Evolutionary conservation across 2,797 vertebrate genomes (phyloP).

Genomic region (Clarias platycephalus): DNA sequence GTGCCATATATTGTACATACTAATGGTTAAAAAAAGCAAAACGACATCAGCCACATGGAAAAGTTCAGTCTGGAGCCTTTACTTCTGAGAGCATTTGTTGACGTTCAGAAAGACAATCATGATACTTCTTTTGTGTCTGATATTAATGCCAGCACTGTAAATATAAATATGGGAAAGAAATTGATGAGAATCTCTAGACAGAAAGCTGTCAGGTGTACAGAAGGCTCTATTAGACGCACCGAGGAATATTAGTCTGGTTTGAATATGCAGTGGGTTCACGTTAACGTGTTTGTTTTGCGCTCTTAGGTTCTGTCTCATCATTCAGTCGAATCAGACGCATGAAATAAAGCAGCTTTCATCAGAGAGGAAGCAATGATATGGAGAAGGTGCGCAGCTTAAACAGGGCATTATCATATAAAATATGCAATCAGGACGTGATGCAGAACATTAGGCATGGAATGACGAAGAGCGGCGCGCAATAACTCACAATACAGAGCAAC

Average conservation of each 20-base stretch:
- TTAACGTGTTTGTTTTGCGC: not conserved
- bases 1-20: not conserved
- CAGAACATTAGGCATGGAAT: constrained; percentile 78
- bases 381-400: constrained; percentile 22
- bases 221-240: not conserved
- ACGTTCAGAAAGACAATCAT: no score
- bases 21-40: not conserved
- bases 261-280: not conserved
- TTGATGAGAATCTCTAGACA: not conserved
- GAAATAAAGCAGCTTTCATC: not conserved
- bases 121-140: not conserved
- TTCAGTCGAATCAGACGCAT: not conserved
- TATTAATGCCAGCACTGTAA: not conserved
- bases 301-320: not conserved
- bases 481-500: constrained; percentile 66
- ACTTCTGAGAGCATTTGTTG: not conserved
- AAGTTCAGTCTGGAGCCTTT: not conserved
- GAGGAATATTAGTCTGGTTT: not conserved
- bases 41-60: not conserved
- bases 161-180: not conserved
- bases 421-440: constrained; percentile 65
- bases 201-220: not conserved
- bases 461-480: constrained; percentile 67
- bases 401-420: constrained; percentile 54
- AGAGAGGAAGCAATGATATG: not conserved